A percentile compares a stretch with the other conserved stretches of the same genome.
These are phyloP conservation scores for Slavum lentiscoides DNA, from an alignment of 2,888 invertebrate species.

Conservation along the genomic window DNA sequence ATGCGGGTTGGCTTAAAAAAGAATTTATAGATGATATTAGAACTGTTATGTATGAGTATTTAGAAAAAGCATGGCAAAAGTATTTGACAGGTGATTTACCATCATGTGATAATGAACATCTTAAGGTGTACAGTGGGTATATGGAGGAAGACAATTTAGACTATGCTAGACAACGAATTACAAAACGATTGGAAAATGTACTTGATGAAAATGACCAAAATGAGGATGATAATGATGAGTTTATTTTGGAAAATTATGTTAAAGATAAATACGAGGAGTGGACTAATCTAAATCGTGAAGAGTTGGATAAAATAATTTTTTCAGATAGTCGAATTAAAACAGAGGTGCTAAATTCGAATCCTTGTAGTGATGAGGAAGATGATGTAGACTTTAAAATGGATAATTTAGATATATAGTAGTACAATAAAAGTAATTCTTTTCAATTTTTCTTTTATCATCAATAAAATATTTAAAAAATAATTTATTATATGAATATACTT, in stretches of 20 bases:
- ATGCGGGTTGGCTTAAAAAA: conserved; percentile 44
- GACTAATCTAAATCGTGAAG: conserved; percentile 38
- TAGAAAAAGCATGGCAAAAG: conserved; percentile 51
- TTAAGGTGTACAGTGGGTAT: conserved; percentile 34
- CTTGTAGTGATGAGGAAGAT: conserved; percentile 46
- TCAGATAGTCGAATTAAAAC: conserved; percentile 30
- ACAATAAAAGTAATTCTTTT: conserved; percentile 13
- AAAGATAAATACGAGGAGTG: conserved; percentile 29
- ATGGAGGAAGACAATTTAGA: conserved; percentile 50
- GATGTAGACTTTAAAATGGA: conserved; percentile 44
- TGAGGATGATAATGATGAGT: conserved; percentile 31
- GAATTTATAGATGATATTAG: conserved; percentile 41
- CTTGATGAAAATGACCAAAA: conserved; percentile 18
- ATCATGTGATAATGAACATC: conserved; percentile 33
- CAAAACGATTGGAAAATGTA: conserved; percentile 31
- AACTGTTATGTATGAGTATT: conserved; percentile 36
- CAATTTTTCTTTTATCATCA: not conserved
- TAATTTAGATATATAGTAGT: conserved; percentile 29
- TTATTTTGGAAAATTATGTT: conserved; percentile 16
- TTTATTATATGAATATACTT: not conserved
- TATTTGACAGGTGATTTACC: conserved; percentile 43
- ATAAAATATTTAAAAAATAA: not conserved
- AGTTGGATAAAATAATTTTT: conserved; percentile 47
- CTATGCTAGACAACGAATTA: conserved; percentile 45
- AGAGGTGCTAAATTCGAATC: conserved; percentile 40